A percentile compares a stretch with the other conserved stretches of the same genome.
Conservation (phyloP, 2,888 invertebrate genomes). For the Cyrtodaria siliqua region DNA sequence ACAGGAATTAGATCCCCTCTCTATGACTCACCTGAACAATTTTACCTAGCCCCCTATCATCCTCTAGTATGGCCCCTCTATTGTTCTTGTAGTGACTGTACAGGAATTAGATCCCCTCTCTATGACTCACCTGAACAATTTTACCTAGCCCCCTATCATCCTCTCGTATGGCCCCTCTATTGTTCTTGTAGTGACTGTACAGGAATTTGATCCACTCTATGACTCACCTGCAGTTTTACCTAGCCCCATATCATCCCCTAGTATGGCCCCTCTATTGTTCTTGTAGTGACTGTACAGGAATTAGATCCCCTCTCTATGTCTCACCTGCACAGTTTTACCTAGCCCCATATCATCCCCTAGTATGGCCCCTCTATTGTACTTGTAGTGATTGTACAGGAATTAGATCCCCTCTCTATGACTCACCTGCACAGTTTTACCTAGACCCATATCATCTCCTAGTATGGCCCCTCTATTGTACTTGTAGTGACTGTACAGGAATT, state of each 20-base stretch:
- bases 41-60: constrained; percentile 85
- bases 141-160: constrained; percentile 85
- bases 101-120: constrained; percentile 81
- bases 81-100: constrained; percentile 76
- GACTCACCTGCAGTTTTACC: constrained; percentile 83
- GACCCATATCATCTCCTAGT: constrained; percentile 85
- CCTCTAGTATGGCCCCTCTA: constrained; percentile 83
- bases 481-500: constrained; percentile 81
- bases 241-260: constrained; percentile 85
- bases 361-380: constrained; percentile 73
- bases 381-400: constrained; percentile 79
- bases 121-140: constrained; percentile 79
- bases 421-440: constrained; percentile 85
- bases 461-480: constrained; percentile 77
- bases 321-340: constrained; percentile 84
- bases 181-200: constrained; percentile 73
- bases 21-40: constrained; percentile 81
- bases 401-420: neutral
- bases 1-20: constrained; percentile 81
- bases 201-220: constrained; percentile 78
- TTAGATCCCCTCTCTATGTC: constrained; percentile 73
- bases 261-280: constrained; percentile 76
- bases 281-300: constrained; percentile 80
- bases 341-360: constrained; percentile 84
- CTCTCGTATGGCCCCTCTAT: constrained; percentile 80